Evolutionary conservation across 2,113 vertebrate genomes (phyloP).

Genomic region (Arenaria interpres): DNA sequence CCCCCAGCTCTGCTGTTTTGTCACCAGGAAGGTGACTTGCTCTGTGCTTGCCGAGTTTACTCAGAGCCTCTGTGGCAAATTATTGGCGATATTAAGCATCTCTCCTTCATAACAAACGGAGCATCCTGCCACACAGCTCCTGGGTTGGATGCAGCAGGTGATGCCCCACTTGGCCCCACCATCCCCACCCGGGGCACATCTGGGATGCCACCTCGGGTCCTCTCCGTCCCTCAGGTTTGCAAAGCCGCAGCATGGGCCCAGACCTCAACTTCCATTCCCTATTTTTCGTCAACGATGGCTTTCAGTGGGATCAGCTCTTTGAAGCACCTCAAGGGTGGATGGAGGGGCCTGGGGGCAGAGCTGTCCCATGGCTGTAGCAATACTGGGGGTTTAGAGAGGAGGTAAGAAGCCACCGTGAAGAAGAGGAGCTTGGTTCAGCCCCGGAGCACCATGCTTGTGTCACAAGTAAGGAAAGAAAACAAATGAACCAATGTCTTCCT

Average conservation of each 20-base stretch:
- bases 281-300: not conserved
- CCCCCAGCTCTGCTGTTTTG: not conserved
- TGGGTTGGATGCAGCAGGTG: not conserved
- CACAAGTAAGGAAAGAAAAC: not conserved
- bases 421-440: not conserved
- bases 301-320: not conserved
- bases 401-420: not conserved
- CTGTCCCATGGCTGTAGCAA: accelerated
- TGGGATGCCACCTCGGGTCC: not conserved
- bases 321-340: not conserved
- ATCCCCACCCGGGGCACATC: accelerated
- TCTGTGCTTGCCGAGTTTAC: accelerated
- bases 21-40: not conserved
- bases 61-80: not conserved
- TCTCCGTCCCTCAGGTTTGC: accelerated
- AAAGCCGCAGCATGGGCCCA: not conserved
- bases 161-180: too few relatives aligned
- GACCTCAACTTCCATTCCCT: not conserved
- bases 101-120: not conserved
- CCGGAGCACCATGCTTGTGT: not conserved
- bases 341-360: not conserved
- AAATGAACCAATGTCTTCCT: not conserved
- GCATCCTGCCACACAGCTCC: not conserved
- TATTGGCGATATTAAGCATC: not conserved
- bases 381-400: not conserved